A percentile compares a stretch with the other conserved stretches of the same genome.
Evolutionary conservation across 2,113 vertebrate genomes (phyloP).

Genomic region (Rhinopomastus cyanomelas): DNA sequence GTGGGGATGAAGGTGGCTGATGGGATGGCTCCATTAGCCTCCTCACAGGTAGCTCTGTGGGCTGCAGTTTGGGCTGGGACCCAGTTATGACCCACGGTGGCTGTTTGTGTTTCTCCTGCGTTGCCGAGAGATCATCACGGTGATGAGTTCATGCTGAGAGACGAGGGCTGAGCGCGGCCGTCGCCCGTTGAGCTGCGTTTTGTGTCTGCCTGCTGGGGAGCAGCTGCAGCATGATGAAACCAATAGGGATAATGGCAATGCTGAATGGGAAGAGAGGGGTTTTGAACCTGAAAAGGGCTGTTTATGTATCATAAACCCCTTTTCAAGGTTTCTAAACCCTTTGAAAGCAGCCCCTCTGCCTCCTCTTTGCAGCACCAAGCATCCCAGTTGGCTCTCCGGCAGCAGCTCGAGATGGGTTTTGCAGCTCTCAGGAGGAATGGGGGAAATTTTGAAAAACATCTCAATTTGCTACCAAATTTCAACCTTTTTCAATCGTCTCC

Average conservation of each 20-base stretch:
- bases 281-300: background rate
- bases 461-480: slow-evolving; percentile 26
- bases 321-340: background rate
- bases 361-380: background rate
- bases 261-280: background rate
- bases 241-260: background rate
- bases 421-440: background rate
- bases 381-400: background rate
- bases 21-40: fast-evolving
- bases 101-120: background rate
- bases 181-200: fast-evolving
- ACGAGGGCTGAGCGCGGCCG: fast-evolving
- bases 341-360: background rate
- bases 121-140: fast-evolving
- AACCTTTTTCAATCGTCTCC: slow-evolving; percentile 7
- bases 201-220: background rate
- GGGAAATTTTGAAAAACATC: background rate
- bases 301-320: slow-evolving; percentile 6
- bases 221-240: background rate
- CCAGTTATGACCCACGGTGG: fast-evolving
- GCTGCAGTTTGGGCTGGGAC: background rate
- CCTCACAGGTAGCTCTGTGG: fast-evolving
- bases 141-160: background rate
- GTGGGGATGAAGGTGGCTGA: background rate
- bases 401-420: background rate